Evolutionary conservation across 1,140 invertebrate genomes (phyloP), one percentile per base, ranked within the genome.

Genomic region (Caenorhabditis latens): DNA sequence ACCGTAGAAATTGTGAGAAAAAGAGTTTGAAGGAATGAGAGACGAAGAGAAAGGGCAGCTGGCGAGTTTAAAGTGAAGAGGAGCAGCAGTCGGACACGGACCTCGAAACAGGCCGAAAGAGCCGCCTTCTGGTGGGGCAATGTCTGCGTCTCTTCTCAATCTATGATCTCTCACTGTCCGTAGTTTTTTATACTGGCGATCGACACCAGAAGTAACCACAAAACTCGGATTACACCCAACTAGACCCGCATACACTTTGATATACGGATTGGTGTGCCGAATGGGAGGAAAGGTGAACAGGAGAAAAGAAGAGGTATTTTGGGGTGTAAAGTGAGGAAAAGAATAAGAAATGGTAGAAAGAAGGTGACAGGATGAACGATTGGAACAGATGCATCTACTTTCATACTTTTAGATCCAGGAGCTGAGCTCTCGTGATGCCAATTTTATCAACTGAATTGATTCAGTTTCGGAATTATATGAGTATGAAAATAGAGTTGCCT

Each of bases 21-120:
- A 75, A 75, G 16, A 75, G 42, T n/a, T 21, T 46, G n/a, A n/a
- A n/a, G 46, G 46, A 75, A 5, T 2, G 9, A n/a, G 67, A 75
- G 67, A 75, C 9, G n/a, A 5, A 43, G 71, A 79, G 71, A 79
- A 79, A 79, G 71, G 71, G 71, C 71, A 79, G 71, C 71, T 79
- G 71, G 71, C 46, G 71, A 79, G 71, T 79, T 79, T 79, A 79
- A 79, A 79, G 71, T n/a, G 46, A 9, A 8, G n/a, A 50, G 46
- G 1, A 79, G 46, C 40, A 63, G 61, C 61, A 63, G n/a, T 21
- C 11, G 61, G 61, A 53, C 50, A 53, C 61, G 8, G 57, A 58
- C n/a, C 16, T 58, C n/a, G 19, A 21, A 58, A 58, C 21, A 46
- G 67, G 8, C 65, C 16, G 58, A 61, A 32, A 42, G 24, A 67